phyloP scores from a whole-genome alignment of 1,140 invertebrate species.

The Drosophila willistoni region DNA sequence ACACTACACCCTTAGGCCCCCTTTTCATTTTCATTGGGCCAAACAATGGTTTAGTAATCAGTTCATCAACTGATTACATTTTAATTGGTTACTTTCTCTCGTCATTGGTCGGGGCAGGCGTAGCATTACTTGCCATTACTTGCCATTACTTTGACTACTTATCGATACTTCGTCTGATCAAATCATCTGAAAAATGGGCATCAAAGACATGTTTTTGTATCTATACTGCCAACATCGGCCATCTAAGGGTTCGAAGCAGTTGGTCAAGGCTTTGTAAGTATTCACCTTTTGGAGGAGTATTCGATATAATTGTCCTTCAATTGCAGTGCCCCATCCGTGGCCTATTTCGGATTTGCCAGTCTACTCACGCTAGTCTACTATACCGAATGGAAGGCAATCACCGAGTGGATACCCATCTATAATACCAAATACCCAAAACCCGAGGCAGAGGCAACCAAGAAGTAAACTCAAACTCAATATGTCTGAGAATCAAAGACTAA shows the following conservation, averaged over 20 bases:
- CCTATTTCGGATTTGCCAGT: constrained; percentile 46
- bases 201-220: constrained; percentile 44
- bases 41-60: constrained; percentile 33
- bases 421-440: constrained; percentile 61
- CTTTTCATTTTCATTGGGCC: constrained; percentile 10
- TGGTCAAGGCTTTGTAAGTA: constrained; percentile 51
- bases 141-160: neutral
- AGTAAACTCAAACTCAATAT: neutral
- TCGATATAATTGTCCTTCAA: too few relatives aligned
- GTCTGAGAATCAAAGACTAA: too few relatives aligned
- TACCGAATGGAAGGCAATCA: constrained; percentile 60
- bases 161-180: neutral
- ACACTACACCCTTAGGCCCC: neutral
- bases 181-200: constrained; percentile 37
- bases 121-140: neutral
- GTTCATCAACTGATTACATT: constrained; percentile 31
- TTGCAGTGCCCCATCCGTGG: constrained; percentile 51
- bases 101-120: constrained; percentile 1
- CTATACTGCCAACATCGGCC: constrained; percentile 32
- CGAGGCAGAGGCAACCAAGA: constrained; percentile 25
- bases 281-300: too few relatives aligned
- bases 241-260: constrained; percentile 24
- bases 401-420: constrained; percentile 58
- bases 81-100: neutral
- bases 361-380: constrained; percentile 46